These are phyloP conservation scores for Azorinus chamasolen DNA, from an alignment of 2,888 invertebrate genomes.

Conservation along the genomic window DNA sequence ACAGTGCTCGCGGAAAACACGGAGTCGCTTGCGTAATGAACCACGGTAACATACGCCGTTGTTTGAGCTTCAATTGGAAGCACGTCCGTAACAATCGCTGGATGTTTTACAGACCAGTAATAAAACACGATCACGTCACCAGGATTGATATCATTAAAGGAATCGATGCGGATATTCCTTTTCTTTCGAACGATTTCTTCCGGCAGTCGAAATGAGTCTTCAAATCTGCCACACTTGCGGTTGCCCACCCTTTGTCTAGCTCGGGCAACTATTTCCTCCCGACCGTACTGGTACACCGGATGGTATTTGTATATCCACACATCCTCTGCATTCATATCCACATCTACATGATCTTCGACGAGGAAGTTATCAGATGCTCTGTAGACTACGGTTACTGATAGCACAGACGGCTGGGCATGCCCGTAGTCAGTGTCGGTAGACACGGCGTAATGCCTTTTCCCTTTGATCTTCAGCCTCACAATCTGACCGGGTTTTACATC, in stretches of 20 bases:
- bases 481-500: constrained; percentile 30
- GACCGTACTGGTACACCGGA: constrained; percentile 23
- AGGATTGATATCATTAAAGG: constrained; percentile 8
- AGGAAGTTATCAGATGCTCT: constrained; percentile 12
- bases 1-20: constrained; percentile 30
- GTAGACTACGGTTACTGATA: constrained; percentile 30
- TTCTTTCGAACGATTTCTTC: constrained; percentile 35
- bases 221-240: constrained; percentile 8
- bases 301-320: constrained; percentile 42
- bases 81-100: constrained; percentile 25
- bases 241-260: constrained; percentile 32
- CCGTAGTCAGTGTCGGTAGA: constrained; percentile 14
- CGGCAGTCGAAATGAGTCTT: constrained; percentile 23
- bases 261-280: constrained; percentile 19
- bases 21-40: constrained; percentile 31
- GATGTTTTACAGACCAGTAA: constrained; percentile 36
- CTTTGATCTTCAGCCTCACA: constrained; percentile 18
- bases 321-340: constrained; percentile 28
- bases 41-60: constrained; percentile 13
- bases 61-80: constrained; percentile 5
- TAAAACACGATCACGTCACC: constrained; percentile 26
- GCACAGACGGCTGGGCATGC: neutral
- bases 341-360: constrained; percentile 19
- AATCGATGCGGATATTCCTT: neutral
- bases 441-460: constrained; percentile 32